Conservation (phyloP, 2,797 vertebrate genomes). For the Epinephelus coioides region DNA sequence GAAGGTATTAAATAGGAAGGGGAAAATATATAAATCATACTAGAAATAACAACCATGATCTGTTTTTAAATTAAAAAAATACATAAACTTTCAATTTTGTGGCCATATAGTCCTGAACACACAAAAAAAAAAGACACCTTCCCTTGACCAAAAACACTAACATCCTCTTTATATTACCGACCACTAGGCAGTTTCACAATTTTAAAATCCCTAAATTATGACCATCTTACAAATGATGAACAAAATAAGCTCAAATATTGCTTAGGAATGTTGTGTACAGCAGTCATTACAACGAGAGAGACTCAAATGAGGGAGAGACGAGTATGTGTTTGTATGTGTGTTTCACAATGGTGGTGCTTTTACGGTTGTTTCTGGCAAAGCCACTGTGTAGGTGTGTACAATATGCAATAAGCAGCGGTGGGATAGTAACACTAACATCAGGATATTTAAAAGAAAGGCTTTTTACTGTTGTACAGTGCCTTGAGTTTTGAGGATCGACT, state of each 20-base stretch:
- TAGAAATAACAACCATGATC: conserved; percentile 80
- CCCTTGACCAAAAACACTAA: conserved; percentile 83
- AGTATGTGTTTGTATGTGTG: conserved; percentile 57
- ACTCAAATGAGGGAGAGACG: conserved; percentile 62
- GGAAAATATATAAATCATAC: conserved; percentile 83
- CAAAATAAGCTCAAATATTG: conserved; percentile 85
- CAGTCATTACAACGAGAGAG: conserved; percentile 77
- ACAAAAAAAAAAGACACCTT: conserved; percentile 82
- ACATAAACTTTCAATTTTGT: conserved; percentile 87
- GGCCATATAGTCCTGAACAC: conserved; percentile 83
- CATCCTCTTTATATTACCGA: conserved; percentile 83
- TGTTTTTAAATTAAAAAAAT: conserved; percentile 89
- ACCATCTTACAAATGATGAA: conserved; percentile 77
- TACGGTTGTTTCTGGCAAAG: conserved; percentile 51
- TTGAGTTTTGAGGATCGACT: conserved; percentile 56
- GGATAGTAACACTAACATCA: conserved; percentile 53
- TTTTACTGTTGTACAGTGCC: conserved; percentile 66
- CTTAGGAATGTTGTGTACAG: conserved; percentile 88
- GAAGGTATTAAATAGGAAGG: conserved; percentile 82
- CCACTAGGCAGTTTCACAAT: conserved; percentile 85
- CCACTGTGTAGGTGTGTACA: conserved; percentile 62
- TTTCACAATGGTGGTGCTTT: conserved; percentile 60
- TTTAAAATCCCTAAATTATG: conserved; percentile 75
- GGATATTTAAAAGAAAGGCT: conserved; percentile 64
- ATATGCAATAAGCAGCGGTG: conserved; percentile 66